These are phyloP conservation scores for Porites rus DNA, from an alignment of 92 coral and sea anemone genomes.

Conservation along the genomic window DNA sequence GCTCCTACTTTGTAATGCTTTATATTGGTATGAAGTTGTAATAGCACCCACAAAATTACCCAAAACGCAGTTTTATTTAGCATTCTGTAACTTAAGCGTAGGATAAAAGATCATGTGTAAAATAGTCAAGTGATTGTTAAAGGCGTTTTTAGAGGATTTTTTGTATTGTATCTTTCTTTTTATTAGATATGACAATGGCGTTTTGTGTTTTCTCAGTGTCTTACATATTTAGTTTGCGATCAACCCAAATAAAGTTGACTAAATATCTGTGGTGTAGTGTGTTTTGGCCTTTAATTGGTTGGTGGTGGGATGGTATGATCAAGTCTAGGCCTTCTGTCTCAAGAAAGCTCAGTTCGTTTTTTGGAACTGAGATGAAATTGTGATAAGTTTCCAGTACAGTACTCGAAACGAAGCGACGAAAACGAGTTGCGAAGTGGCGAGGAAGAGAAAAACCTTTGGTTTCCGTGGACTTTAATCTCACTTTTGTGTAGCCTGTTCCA, in stretches of 20 bases:
- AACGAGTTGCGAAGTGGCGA: too few species aligned
- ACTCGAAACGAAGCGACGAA: too few species aligned
- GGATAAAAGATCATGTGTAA: conserved; percentile 2
- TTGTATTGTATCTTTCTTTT: not conserved
- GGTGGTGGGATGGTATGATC: not conserved
- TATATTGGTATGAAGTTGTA: not conserved
- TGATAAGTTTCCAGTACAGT: too few species aligned
- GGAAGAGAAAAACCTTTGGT: too few species aligned
- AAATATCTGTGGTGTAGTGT: not conserved
- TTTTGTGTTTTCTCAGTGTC: not conserved
- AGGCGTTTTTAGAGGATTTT: not conserved
- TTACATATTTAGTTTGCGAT: conserved; percentile 13
- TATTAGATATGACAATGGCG: not conserved
- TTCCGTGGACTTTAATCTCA: too few species aligned
- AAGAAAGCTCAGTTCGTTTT: too few species aligned
- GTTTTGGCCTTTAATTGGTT: not conserved
- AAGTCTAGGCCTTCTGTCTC: not conserved
- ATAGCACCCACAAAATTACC: not conserved
- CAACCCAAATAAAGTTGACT: conserved; percentile 18
- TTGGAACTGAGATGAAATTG: too few species aligned
- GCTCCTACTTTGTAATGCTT: too few species aligned
- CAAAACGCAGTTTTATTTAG: not conserved
- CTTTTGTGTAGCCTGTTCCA: too few species aligned
- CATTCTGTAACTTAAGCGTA: not conserved
- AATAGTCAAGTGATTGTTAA: conserved; percentile 22